A percentile compares a stretch with the other conserved stretches of the same genome.
Conservation (phyloP, 1,140 invertebrate species). For the Danaus melanippus region DNA sequence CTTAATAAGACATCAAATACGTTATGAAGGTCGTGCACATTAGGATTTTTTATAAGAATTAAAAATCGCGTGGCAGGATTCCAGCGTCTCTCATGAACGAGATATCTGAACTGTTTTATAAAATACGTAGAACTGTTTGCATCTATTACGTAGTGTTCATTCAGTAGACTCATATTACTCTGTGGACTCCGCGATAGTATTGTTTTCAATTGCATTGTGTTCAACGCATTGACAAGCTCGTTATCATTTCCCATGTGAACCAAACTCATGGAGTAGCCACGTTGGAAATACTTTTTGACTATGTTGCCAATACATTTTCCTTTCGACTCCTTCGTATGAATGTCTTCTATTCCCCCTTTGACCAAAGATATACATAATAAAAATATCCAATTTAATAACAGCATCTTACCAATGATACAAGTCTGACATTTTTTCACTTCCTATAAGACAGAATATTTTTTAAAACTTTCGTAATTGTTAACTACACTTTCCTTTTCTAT, state of each 20-base stretch:
- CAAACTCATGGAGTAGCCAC: constrained; percentile 10
- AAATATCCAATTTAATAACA: too few relatives aligned
- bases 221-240: constrained; percentile 18
- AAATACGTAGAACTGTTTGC: constrained; percentile 13
- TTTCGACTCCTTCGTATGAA: too few relatives aligned
- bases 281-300: constrained; percentile 18
- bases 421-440: too few relatives aligned
- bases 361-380: too few relatives aligned
- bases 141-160: constrained; percentile 21
- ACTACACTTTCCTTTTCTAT: too few relatives aligned
- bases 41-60: constrained; percentile 21
- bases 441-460: too few relatives aligned
- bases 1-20: constrained; percentile 33
- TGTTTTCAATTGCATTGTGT: constrained; percentile 11
- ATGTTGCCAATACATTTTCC: constrained; percentile 15
- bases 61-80: constrained; percentile 25
- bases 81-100: constrained; percentile 22
- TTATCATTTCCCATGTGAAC: constrained; percentile 17
- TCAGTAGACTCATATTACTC: neutral
- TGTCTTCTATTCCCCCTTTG: too few relatives aligned
- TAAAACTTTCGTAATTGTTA: too few relatives aligned
- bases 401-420: too few relatives aligned
- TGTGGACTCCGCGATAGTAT: constrained; percentile 4
- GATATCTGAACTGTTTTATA: constrained; percentile 5
- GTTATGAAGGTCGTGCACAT: constrained; percentile 10